Evolutionary conservation across 2,888 invertebrate species (phyloP).

Genomic region (Agonum fuliginosum): DNA sequence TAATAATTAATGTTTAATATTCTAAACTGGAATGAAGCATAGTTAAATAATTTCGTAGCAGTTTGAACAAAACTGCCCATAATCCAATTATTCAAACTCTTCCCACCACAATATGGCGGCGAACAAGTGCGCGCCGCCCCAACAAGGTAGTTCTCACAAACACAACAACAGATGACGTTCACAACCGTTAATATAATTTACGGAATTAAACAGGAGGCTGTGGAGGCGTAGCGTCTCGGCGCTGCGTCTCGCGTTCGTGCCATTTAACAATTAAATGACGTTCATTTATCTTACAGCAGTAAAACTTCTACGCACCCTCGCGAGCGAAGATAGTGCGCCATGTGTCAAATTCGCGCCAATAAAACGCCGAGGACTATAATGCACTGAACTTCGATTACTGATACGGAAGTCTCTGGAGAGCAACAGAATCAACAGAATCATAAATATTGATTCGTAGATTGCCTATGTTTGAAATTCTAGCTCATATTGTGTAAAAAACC

Average conservation of each 20-base stretch:
- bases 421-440: neutral
- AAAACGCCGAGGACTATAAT: slow-evolving; percentile 26
- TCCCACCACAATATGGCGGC: slow-evolving; percentile 31
- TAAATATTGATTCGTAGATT: slow-evolving; percentile 20
- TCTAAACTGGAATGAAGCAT: no score
- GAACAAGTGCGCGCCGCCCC: neutral
- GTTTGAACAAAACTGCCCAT: no score
- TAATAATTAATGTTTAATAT: no score
- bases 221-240: slow-evolving; percentile 8
- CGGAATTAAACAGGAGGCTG: slow-evolving; percentile 52
- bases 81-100: slow-evolving; percentile 32
- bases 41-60: no score
- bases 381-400: slow-evolving; percentile 18
- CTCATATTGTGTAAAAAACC: no score
- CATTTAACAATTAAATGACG: slow-evolving; percentile 60
- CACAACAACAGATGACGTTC: slow-evolving; percentile 38
- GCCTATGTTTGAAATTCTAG: no score
- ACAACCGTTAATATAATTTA: slow-evolving; percentile 58
- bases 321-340: slow-evolving; percentile 8
- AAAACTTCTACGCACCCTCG: slow-evolving; percentile 27
- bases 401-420: no score
- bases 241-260: slow-evolving; percentile 57
- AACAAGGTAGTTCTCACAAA: slow-evolving; percentile 25
- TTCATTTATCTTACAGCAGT: slow-evolving; percentile 53
- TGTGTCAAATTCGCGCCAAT: slow-evolving; percentile 34